These are phyloP conservation scores for Agrochola litura DNA, from an alignment of 2,888 invertebrate species.

Conservation along the genomic window DNA sequence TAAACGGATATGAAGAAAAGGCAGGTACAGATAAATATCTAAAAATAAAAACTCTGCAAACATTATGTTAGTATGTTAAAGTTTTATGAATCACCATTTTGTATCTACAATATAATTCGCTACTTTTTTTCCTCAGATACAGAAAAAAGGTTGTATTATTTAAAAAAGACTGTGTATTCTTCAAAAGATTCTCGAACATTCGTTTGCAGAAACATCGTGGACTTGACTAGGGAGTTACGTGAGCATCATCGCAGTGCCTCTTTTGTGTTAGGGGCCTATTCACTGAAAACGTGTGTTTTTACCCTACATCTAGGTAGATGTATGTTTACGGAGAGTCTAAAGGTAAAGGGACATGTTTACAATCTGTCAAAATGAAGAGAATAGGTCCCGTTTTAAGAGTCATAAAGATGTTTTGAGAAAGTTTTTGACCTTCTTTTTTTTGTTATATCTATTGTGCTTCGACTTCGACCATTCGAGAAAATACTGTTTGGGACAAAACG, in stretches of 20 bases:
- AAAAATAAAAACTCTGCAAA: background rate
- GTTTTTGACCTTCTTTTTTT: background rate
- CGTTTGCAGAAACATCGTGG: conserved; percentile 40
- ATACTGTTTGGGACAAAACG: background rate
- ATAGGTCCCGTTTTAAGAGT: background rate
- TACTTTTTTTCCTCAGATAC: background rate
- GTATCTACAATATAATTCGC: conserved; percentile 36
- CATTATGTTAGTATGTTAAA: background rate
- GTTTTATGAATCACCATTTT: conserved; percentile 12
- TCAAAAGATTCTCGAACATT: conserved; percentile 63
- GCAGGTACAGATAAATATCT: background rate
- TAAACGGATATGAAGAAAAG: too few species aligned
- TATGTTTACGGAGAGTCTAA: background rate
- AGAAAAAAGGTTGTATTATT: conserved; percentile 41
- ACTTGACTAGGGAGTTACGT: conserved; percentile 44
- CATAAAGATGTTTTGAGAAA: too few species aligned
- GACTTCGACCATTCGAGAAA: background rate
- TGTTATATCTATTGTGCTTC: background rate
- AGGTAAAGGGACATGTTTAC: conserved; percentile 35
- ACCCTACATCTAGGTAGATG: conserved; percentile 11
- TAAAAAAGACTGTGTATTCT: conserved; percentile 45
- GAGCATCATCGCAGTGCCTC: conserved; percentile 59
- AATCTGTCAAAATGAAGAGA: conserved; percentile 12
- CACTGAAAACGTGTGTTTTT: conserved; percentile 54
- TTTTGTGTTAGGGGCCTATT: conserved; percentile 59